Base-by-base conservation (phyloP, 2,113 vertebrate genomes). In the Ivindomyrus marchei region DNA sequence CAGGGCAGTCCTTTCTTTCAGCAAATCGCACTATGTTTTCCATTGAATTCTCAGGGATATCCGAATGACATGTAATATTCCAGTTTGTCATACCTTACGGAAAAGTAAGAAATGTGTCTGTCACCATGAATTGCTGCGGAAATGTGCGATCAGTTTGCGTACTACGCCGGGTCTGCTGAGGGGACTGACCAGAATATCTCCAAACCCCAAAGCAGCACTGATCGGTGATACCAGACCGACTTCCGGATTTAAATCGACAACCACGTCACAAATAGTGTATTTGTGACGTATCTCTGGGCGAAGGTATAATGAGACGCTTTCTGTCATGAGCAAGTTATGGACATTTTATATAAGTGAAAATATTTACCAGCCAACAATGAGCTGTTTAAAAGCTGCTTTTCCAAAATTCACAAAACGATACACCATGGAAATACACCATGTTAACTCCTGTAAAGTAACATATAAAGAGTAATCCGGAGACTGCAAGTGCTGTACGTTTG, bases 101-200 rank as follows among this genome's bases (percentile, higher is more conserved):
- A 58, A 42, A 77, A 77, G 36, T 89, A 70, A 27, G 10, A 21
- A 31, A 4, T 84, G 10, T 84, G 31, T 36, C 36, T 56, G 19
- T 56, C 77, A 45, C 2, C 49, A 74, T 83, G 4, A 31, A 36
- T 47, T 36, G 70, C 8, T 45, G 49, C 56, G 17, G n/a, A 50
- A 49, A 36, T 50, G n/a, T 88, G n/a, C 46, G 10, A 3, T 19
- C 47, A 7, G 47, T 84, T 17, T 56, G 77, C 77, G 7, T 70
- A 13, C 21, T 56, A 24, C 90, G 0, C 91, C 89, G 89, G 90
- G 92, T 93, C 86, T 92, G 92, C 93, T 94, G 92, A 94, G 93
- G 90, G 93, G 92, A 95, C 92, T 90, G 95, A 93, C 94, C 90
- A 92, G 94, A 95, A 95, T 95, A 94, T 94, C 95, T 96, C 96